Percentiles rank a stretch among this genome's conserved stretches.
These are phyloP conservation scores for Helicoverpa zea DNA, from an alignment of 1,140 invertebrate genomes.

Conservation along the genomic window DNA sequence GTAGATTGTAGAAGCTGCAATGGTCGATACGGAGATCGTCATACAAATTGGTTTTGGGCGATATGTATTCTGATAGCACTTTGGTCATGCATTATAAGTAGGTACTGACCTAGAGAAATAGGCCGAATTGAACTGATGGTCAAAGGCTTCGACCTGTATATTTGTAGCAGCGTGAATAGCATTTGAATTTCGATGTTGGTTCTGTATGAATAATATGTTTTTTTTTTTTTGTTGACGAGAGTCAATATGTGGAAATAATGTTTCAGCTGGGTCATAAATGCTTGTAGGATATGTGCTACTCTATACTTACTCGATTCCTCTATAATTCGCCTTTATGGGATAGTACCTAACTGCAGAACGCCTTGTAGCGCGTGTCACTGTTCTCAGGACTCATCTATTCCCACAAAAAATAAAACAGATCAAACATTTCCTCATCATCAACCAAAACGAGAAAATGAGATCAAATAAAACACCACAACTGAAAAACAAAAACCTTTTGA, in stretches of 20 bases:
- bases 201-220: not conserved
- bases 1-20: slow-evolving; percentile 14
- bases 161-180: slow-evolving; percentile 4
- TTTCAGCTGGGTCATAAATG: no score
- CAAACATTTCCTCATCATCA: no score
- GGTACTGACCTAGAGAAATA: slow-evolving; percentile 56
- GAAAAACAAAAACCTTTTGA: not conserved
- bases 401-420: not conserved
- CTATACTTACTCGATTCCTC: no score
- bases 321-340: no score
- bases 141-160: slow-evolving; percentile 32
- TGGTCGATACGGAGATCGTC: slow-evolving; percentile 22
- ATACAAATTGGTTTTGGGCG: slow-evolving; percentile 54
- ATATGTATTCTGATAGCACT: slow-evolving; percentile 51
- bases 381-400: not conserved
- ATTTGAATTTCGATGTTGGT: not conserved
- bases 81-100: slow-evolving; percentile 63
- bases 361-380: not conserved
- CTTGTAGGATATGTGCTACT: no score
- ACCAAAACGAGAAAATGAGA: no score
- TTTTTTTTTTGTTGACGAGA: not conserved
- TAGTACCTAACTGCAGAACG: no score
- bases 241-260: no score
- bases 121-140: slow-evolving; percentile 49
- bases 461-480: not conserved